Percentiles rank a stretch among this genome's conserved stretches.
Evolutionary conservation across 1,140 invertebrate genomes (phyloP).

Genomic region (Drosophila novamexicana): DNA sequence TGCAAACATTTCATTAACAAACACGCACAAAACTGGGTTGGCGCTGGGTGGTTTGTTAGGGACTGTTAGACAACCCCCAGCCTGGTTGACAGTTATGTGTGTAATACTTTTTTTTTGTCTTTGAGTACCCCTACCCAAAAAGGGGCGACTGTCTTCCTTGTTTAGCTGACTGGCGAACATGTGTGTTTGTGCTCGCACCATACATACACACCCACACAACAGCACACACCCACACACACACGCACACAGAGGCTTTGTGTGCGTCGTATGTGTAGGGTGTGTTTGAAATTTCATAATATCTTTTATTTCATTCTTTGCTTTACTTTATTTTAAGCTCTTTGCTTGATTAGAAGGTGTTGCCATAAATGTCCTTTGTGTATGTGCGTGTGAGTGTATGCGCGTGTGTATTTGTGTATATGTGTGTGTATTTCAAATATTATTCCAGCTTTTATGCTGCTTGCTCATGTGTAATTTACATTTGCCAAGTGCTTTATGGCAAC

Average conservation of each 20-base stretch:
- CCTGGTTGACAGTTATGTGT: slow-evolving; percentile 76
- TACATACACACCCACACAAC: slow-evolving; percentile 2
- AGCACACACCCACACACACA: slow-evolving; percentile 14
- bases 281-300: slow-evolving; percentile 81
- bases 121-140: background rate
- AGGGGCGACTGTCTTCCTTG: slow-evolving; percentile 45
- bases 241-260: slow-evolving; percentile 32
- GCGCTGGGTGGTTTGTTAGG: background rate
- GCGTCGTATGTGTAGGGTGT: slow-evolving; percentile 37
- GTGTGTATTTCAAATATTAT: slow-evolving; percentile 53
- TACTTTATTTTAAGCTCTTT: slow-evolving; percentile 82
- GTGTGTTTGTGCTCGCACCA: slow-evolving; percentile 19
- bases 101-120: slow-evolving; percentile 62
- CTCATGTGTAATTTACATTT: slow-evolving; percentile 76
- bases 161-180: slow-evolving; percentile 15
- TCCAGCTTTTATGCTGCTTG: slow-evolving; percentile 47
- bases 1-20: slow-evolving; percentile 81
- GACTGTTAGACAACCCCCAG: slow-evolving; percentile 26
- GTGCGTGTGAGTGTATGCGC: slow-evolving; percentile 4
- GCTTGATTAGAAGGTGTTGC: slow-evolving; percentile 82
- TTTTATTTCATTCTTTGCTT: slow-evolving; percentile 81
- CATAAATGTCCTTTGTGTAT: slow-evolving; percentile 68
- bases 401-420: background rate
- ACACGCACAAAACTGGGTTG: slow-evolving; percentile 59
- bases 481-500: slow-evolving; percentile 50